Conservation (phyloP, 2,113 vertebrate species). For the Tautogolabrus adspersus region DNA sequence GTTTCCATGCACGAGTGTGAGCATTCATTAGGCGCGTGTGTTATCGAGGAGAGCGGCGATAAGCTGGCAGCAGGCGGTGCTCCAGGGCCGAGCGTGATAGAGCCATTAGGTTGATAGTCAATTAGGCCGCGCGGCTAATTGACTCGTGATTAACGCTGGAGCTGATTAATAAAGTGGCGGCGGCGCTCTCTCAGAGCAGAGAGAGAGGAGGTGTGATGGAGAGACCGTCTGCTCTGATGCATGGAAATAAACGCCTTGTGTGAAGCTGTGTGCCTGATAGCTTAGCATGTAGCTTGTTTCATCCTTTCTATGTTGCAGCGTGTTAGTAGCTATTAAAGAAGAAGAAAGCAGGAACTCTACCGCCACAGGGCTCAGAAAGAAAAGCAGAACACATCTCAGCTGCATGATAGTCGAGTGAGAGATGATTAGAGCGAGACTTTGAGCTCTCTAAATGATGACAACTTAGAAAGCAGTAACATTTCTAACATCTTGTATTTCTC, state of each 20-base stretch:
- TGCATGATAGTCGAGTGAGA: no score
- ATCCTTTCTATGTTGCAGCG: neutral
- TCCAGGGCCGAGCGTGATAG: conserved; percentile 22
- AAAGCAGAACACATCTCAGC: no score
- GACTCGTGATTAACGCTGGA: conserved; percentile 55
- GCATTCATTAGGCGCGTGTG: conserved; percentile 20
- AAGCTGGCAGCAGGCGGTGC: conserved; percentile 29
- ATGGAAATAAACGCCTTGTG: neutral
- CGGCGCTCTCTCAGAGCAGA: neutral
- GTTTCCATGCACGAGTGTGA: conserved; percentile 36
- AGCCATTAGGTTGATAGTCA: conserved; percentile 53
- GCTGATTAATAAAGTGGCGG: conserved; percentile 51
- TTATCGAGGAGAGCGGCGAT: conserved; percentile 9
- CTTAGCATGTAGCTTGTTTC: neutral
- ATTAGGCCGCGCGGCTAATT: conserved; percentile 56
- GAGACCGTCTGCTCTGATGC: neutral
- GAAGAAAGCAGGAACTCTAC: neutral
- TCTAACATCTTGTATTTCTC: neutral
- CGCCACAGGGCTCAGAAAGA: neutral
- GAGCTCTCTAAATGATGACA: no score
- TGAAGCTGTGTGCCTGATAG: neutral
- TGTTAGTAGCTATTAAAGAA: neutral
- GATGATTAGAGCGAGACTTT: no score
- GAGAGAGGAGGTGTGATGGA: conserved; percentile 2
- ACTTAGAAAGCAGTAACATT: no score